These are phyloP conservation scores for Ectropis grisescens DNA, from an alignment of 1,140 invertebrate genomes.

Conservation along the genomic window DNA sequence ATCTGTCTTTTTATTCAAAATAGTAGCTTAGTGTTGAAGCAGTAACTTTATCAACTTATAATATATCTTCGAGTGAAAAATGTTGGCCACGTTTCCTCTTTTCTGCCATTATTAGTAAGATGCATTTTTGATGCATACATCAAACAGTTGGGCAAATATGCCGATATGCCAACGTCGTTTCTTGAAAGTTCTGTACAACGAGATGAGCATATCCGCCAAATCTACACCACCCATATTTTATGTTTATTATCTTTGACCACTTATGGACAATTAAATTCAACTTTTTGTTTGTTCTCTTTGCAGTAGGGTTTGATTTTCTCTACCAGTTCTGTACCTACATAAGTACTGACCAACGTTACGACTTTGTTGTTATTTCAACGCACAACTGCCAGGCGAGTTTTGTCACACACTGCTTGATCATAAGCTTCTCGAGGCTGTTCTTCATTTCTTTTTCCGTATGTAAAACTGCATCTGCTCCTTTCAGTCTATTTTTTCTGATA, in stretches of 20 bases:
- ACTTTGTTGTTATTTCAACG: constrained; percentile 21
- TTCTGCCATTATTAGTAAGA: constrained; percentile 9
- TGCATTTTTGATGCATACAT: constrained; percentile 16
- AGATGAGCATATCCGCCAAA: constrained; percentile 17
- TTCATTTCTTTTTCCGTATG: constrained; percentile 14
- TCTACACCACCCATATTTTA: constrained; percentile 21
- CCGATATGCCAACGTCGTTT: constrained; percentile 13
- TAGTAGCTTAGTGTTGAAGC: constrained; percentile 5
- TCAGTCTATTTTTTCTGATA: constrained; percentile 10
- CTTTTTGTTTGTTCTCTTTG: constrained; percentile 12
- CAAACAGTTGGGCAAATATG: constrained; percentile 14
- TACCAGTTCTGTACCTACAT: constrained; percentile 8
- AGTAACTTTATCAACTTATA: constrained; percentile 1
- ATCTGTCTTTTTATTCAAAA: constrained; percentile 15
- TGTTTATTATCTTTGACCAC: constrained; percentile 17
- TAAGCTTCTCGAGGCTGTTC: constrained; percentile 13
- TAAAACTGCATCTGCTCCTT: constrained; percentile 8
- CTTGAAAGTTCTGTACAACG: constrained; percentile 16
- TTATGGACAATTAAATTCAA: constrained; percentile 15
- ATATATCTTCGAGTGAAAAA: constrained; percentile 7
- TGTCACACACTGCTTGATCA: constrained; percentile 9
- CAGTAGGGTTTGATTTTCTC: constrained; percentile 10
- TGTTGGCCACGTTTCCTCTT: constrained; percentile 10
- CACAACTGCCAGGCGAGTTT: constrained; percentile 9
- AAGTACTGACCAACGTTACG: constrained; percentile 15